These are phyloP conservation scores for Malurus alboscapulatus DNA, from an alignment of 2,113 vertebrate genomes.

Conservation along the genomic window DNA sequence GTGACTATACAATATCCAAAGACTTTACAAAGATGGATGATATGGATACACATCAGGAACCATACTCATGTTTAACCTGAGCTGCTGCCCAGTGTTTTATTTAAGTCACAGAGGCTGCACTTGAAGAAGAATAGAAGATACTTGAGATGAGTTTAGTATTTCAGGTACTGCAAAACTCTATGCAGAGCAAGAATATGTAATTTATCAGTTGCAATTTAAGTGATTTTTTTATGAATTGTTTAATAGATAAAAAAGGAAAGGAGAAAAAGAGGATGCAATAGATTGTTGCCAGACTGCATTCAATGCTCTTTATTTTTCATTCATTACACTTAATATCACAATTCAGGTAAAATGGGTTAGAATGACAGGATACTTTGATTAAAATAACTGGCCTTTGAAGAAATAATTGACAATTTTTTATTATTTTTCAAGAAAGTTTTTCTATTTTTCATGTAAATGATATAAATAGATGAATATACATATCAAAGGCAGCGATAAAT, in stretches of 20 bases:
- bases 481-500: background rate
- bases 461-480: background rate
- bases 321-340: background rate
- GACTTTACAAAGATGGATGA: accelerated
- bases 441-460: background rate
- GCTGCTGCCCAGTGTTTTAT: background rate
- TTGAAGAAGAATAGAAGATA: background rate
- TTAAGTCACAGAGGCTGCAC: background rate
- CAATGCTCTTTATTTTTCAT: background rate
- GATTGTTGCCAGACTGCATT: background rate
- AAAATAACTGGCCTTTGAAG: background rate
- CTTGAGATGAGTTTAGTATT: background rate
- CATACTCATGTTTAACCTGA: background rate
- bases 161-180: background rate
- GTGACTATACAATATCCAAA: background rate
- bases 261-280: background rate
- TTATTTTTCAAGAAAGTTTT: background rate
- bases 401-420: background rate
- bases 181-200: background rate
- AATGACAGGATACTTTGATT: background rate
- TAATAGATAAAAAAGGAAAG: background rate
- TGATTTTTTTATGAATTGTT: background rate
- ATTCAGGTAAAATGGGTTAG: background rate
- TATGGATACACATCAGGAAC: background rate
- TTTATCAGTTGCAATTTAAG: background rate